These are phyloP conservation scores for Aphaenogaster ashmeadi DNA, from an alignment of 1,140 invertebrate species.

Conservation along the genomic window DNA sequence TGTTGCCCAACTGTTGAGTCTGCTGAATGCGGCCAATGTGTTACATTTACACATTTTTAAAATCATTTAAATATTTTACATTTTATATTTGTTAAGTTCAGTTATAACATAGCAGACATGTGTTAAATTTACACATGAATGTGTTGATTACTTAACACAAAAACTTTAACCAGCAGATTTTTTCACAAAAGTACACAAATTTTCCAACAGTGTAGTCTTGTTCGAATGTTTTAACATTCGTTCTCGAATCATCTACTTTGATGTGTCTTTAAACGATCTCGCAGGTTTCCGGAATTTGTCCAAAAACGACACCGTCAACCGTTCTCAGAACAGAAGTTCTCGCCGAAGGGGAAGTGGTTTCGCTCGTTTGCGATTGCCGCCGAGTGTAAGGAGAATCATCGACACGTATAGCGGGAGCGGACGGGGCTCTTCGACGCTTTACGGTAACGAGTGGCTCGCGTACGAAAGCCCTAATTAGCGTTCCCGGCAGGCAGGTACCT, in stretches of 20 bases:
- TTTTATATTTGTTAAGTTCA: no score
- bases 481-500: constrained; percentile 73
- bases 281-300: background rate
- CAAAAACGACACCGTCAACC: background rate
- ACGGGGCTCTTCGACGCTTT: constrained; percentile 37
- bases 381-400: constrained; percentile 16
- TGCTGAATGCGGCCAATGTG: no score
- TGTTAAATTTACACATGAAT: no score
- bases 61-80: no score
- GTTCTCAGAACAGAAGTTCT: background rate
- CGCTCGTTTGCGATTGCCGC: constrained; percentile 10
- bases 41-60: no score
- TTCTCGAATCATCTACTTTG: background rate
- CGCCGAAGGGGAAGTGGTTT: background rate
- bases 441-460: constrained; percentile 68
- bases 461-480: constrained; percentile 75
- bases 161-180: no score
- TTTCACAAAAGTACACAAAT: no score
- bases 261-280: background rate
- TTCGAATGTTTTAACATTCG: background rate
- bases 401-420: constrained; percentile 15
- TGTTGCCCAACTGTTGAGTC: no score
- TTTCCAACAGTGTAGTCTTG: background rate
- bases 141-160: no score
- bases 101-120: no score